Base-by-base conservation (phyloP, 2,888 invertebrate species). In the Ganaspis brasiliensis region DNA sequence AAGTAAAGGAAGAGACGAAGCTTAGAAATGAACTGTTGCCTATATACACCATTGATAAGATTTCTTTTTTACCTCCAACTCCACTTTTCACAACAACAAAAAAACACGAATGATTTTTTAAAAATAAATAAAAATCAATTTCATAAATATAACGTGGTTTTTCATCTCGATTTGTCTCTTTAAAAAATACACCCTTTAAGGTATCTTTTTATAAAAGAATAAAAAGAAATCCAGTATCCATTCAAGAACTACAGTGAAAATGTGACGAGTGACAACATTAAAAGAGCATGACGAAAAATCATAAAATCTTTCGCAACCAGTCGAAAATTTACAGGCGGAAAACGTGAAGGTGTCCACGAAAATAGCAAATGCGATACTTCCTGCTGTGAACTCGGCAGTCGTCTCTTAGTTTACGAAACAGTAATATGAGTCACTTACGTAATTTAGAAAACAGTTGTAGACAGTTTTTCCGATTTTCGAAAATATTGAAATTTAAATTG, bases 401-500 rank as follows among this genome's bases (percentile, higher is more conserved):
- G 75, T 52, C 56, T 75, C 49, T 75, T 78, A 74, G 80, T 85
- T 80, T 73, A 78, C 79, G 79, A 81, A 75, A 75, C 80, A 45
- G 85, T 85, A 86, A 86, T 79, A 79, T 59, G 82, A 86, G 80
- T 82, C 82, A 80, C 78, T 86, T 85, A 86, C 79, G 79, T 84
- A 86, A 85, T n/a, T n/a, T 79, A 24, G 9, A 67, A 63, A 67
- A 67, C 67, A 45, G 24, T 24, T 45, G 9, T 26, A 67, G 24
- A 45, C 19, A 21, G 2, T 52, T 26, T 76, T 67, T 57, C 67
- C 55, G 57, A 77, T 77, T 80, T 73, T 77, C 73, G 16, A 26
- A 8, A 63, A 63, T 21, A 49, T 1, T 2, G 40, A 40, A 40
- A 40, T 14, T 14, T 14, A n/a, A n/a, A n/a, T n/a, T n/a, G n/a